Evolutionary conservation across 2,888 invertebrate genomes (phyloP), one percentile per base, ranked within the genome.

Genomic region (Pammene fasciana): DNA sequence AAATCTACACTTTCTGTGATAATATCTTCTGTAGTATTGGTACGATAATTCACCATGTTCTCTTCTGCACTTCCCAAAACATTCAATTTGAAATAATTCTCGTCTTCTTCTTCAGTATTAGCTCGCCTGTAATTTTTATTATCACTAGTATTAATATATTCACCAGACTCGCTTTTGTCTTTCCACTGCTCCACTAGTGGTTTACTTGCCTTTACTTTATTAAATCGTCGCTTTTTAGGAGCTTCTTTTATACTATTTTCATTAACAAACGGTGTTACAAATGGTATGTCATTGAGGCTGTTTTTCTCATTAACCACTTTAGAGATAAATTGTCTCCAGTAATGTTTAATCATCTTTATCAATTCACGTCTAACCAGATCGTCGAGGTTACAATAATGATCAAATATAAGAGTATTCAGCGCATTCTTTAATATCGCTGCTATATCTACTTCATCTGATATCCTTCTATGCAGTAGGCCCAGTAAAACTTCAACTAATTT

Each of bases 311-410:
- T 26, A 34, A 0, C 14, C 45, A 45, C 13, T 0, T 45, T 45
- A 59, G 45, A 34, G n/a, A 45, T 10, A 14, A 45, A 8, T 34
- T 59, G 59, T 45, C 26, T 34, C 45, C 59, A 45, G 9, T 45
- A 59, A 45, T 59, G 59, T 45, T 59, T 59, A 34, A 45, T 45
- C 59, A 45, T 59, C 34, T 59, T 59, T 2, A 46, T 45, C 34
- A 59, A 45, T 26, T 59, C 59, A 14, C 6, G 45, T 46, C 59
- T 59, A 34, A 26, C 26, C 5, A n/a, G 1, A 45, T 45, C 4
- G 11, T 14, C 26, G 0, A 59, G 45, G 10, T 59, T 45, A 34
- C 59, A 59, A 45, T 34, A 59, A 59, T 59, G 45, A 7, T 59
- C 59, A 34, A 59, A 45, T 26, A 59, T 34, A 59, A 59, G 26